Conservation (phyloP, 2,888 invertebrate species). For the Dione juno region DNA sequence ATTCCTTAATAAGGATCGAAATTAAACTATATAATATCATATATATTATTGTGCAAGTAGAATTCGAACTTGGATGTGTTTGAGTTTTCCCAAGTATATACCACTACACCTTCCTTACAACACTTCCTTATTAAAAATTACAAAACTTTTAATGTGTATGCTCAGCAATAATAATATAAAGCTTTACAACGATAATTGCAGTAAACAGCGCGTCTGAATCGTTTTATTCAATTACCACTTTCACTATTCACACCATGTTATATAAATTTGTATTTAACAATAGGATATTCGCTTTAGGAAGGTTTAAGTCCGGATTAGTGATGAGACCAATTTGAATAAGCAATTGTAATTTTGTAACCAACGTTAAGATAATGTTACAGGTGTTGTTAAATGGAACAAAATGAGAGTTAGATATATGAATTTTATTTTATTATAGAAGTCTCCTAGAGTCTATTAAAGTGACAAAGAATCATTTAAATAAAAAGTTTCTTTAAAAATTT, state of each 20-base stretch:
- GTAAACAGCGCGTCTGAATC: conserved; percentile 31
- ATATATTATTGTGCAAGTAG: too few species aligned
- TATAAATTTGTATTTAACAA: conserved; percentile 22
- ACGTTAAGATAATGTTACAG: not conserved
- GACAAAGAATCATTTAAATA: too few species aligned
- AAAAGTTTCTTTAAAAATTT: too few species aligned
- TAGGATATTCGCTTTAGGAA: conserved; percentile 6
- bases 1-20: too few species aligned
- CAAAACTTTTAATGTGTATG: not conserved
- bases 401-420: not conserved
- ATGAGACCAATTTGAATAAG: conserved; percentile 11
- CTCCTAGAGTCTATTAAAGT: too few species aligned
- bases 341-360: not conserved
- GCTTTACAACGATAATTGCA: conserved; percentile 23
- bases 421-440: too few species aligned
- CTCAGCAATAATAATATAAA: conserved; percentile 20
- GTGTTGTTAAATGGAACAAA: not conserved
- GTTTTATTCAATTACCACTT: conserved; percentile 38
- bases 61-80: too few species aligned
- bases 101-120: too few species aligned
- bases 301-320: conserved; percentile 1
- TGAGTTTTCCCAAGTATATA: too few species aligned
- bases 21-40: too few species aligned
- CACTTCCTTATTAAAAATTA: conserved; percentile 10
- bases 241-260: conserved; percentile 33